These are phyloP conservation scores for Xestobium rufovillosum DNA, from an alignment of 2,888 invertebrate species.

Conservation along the genomic window DNA sequence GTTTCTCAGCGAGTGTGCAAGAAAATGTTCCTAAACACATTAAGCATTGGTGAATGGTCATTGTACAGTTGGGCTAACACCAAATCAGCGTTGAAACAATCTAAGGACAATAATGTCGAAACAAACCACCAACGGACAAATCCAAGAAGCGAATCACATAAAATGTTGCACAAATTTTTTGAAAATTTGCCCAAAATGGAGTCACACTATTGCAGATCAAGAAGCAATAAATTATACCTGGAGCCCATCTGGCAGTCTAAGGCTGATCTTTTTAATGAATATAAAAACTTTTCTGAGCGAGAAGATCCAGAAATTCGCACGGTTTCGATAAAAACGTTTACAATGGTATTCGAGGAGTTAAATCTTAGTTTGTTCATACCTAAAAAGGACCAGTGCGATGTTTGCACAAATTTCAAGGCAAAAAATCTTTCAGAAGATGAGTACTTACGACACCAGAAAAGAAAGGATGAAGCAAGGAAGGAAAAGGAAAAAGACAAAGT, in stretches of 20 bases:
- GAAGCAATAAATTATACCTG: too few species aligned
- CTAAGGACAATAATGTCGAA: not conserved
- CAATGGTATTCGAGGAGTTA: constrained; percentile 19
- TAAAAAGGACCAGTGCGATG: constrained; percentile 26
- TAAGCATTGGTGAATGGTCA: constrained; percentile 12
- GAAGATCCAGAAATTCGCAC: constrained; percentile 1
- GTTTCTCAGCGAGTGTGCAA: constrained; percentile 7
- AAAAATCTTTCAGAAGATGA: constrained; percentile 15
- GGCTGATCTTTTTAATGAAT: too few species aligned
- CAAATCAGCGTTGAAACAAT: constrained; percentile 6
- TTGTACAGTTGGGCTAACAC: constrained; percentile 12
- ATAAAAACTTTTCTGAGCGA: too few species aligned
- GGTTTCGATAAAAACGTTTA: constrained; percentile 5
- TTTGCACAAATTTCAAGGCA: constrained; percentile 9
- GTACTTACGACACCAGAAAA: constrained; percentile 11
- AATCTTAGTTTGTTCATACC: constrained; percentile 25
- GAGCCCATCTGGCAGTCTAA: too few species aligned
- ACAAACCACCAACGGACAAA: too few species aligned
- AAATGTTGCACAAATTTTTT: too few species aligned
- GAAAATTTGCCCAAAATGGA: too few species aligned
- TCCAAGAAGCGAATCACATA: too few species aligned
- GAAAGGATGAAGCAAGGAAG: constrained; percentile 14
- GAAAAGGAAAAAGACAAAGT: constrained; percentile 18
- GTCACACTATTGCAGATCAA: too few species aligned
- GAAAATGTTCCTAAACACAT: constrained; percentile 7